Evolutionary conservation across 2,113 vertebrate species (phyloP), one percentile per base, ranked within the genome.

Genomic region (Hippopotamus amphibius): DNA sequence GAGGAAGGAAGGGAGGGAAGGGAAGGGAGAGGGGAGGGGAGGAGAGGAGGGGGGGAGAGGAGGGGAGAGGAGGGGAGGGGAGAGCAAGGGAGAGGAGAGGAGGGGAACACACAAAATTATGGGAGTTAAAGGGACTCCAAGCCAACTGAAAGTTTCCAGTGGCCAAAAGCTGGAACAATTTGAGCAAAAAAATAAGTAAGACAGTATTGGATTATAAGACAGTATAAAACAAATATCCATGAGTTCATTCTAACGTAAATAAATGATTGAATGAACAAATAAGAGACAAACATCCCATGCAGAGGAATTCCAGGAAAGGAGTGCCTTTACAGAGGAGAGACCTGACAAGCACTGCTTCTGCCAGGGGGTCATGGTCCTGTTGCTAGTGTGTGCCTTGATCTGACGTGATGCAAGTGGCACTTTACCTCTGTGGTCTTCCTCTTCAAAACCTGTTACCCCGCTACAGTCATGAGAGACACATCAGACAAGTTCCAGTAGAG

Each of bases 111-210:
- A 30, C 65, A 30, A 81, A 84, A 69, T 48, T 69, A 41, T 21
- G 26, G 5, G 33, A 37, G 5, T 71, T 79, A 55, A 83, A 92
- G 68, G 41, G 61, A 53, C 41, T 43, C 46, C 57, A 21, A 55
- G 24, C 59, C 43, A 50, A 65, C 74, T 66, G 37, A 68, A 95
- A 87, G 26, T 28, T 79, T 48, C 79, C 22, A 28, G 7, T 85
- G 68, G 57, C 61, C 74, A 50, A 94, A 94, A 83, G 17, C 10
- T 92, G 24, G 10, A 68, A 37, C 15, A 37, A 63, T 69, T 74
- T 57, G 59, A 94, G 79, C 30, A 37, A 66, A 14, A 79, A 88
- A 79, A 84, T 63, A 65, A 90, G 82, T 21, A 90, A 95, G 85
- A 26, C 12, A 77, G 19, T 69, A 55, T 11, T 93, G 24, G 4